Evolutionary conservation across 1,140 invertebrate genomes (phyloP).

Genomic region (Varroa destructor): DNA sequence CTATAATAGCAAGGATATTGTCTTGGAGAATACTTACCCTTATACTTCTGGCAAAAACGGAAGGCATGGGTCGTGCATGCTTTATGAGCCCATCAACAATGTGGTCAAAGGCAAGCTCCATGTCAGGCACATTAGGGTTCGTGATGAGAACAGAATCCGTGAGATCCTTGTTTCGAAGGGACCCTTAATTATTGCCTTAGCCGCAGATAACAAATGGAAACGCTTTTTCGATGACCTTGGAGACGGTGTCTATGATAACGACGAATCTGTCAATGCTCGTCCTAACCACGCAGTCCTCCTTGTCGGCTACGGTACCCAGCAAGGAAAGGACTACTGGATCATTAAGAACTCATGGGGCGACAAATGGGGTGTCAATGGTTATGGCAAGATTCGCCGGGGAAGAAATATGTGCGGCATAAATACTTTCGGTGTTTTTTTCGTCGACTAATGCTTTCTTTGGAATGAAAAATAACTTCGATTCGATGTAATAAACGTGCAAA

Average conservation of each 20-base stretch:
- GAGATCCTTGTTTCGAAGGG: conserved; percentile 15
- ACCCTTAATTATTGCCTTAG: conserved; percentile 13
- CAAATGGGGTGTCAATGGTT: conserved; percentile 31
- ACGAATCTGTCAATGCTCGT: background rate
- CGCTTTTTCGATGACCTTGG: conserved; percentile 24
- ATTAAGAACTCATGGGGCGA: conserved; percentile 30
- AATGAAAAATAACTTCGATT: background rate
- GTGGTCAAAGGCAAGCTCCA: conserved; percentile 24
- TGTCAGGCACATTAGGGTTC: conserved; percentile 7
- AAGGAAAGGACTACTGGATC: conserved; percentile 36
- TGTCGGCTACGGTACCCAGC: conserved; percentile 42
- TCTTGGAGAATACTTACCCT: background rate
- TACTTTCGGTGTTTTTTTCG: conserved; percentile 16
- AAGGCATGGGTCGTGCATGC: background rate
- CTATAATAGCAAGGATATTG: conserved; percentile 25
- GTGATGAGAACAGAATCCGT: background rate
- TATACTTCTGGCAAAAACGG: background rate
- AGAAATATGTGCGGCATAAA: conserved; percentile 30
- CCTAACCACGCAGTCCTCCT: conserved; percentile 43
- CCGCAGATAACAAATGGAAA: conserved; percentile 17
- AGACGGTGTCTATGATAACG: conserved; percentile 19
- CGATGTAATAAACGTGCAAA: no score
- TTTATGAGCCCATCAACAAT: conserved; percentile 3
- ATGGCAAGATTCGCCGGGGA: conserved; percentile 31
- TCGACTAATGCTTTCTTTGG: background rate